Percentiles rank a stretch among this genome's conserved stretches.
Conservation (phyloP, 2,113 vertebrate genomes). For the Otolemur garnettii region DNA sequence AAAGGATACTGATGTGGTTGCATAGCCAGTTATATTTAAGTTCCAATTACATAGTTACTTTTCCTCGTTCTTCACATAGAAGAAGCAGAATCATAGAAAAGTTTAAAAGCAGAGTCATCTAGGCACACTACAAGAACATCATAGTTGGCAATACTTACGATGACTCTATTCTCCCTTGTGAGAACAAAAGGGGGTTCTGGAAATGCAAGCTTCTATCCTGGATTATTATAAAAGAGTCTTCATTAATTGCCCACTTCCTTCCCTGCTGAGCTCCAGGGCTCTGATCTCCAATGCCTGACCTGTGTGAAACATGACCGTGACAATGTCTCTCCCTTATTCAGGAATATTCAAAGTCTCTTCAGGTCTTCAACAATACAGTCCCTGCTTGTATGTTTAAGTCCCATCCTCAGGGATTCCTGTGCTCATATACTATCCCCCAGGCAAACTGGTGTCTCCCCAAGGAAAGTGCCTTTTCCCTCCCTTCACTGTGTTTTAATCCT, state of each 20-base stretch:
- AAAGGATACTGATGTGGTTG: background rate
- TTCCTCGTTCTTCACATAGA: background rate
- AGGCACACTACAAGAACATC: background rate
- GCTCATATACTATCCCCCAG: background rate
- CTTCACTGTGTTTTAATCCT: background rate
- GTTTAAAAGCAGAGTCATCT: background rate
- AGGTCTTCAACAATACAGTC: background rate
- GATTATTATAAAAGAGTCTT: background rate
- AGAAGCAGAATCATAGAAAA: background rate
- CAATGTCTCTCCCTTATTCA: background rate
- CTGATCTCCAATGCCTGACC: background rate
- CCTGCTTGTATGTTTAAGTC: background rate
- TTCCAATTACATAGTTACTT: background rate
- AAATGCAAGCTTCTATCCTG: background rate
- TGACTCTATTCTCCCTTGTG: background rate
- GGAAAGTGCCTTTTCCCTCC: background rate
- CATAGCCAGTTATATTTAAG: background rate
- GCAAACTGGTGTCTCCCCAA: background rate
- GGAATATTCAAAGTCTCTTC: background rate
- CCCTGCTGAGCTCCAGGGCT: background rate
- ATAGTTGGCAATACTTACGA: background rate
- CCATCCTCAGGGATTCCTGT: background rate
- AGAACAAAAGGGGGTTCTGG: background rate
- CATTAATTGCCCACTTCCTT: background rate
- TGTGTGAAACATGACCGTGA: conserved; percentile 3